Percentiles rank a stretch among this genome's conserved stretches.
Conservation (phyloP, 2,113 vertebrate species). For the Protomyctophum bolini region DNA sequence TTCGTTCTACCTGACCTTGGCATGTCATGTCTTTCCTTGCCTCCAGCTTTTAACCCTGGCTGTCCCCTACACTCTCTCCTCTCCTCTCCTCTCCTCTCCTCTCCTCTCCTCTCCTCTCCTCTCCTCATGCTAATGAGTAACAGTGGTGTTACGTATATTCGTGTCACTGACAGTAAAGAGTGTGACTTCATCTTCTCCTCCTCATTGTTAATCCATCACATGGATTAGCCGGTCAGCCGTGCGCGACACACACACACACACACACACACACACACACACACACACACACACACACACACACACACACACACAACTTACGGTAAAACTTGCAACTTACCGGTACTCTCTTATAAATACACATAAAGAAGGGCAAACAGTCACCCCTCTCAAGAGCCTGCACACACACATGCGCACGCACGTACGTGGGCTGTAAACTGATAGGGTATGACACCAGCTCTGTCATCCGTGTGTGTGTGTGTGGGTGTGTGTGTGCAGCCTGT, state of each 20-base stretch:
- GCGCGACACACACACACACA: constrained; percentile 2
- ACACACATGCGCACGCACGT: too few species aligned
- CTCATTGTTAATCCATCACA: constrained; percentile 52
- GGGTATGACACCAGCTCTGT: background rate
- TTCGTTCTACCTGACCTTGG: background rate
- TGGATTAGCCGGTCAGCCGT: constrained; percentile 34
- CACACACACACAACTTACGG: background rate
- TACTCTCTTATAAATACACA: too few species aligned
- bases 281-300: constrained; percentile 1
- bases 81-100: background rate
- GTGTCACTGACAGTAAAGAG: constrained; percentile 12
- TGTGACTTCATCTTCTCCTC: constrained; percentile 20
- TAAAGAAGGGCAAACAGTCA: too few species aligned
- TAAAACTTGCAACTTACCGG: too few species aligned
- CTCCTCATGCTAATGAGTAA: constrained; percentile 35
- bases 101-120: constrained; percentile 9
- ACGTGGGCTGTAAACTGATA: too few species aligned
- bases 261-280: constrained; percentile 2
- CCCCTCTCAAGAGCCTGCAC: too few species aligned
- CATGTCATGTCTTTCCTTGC: background rate
- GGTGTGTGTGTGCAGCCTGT: background rate
- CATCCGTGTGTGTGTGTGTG: background rate
- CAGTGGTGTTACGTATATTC: too few species aligned
- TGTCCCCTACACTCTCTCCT: background rate
- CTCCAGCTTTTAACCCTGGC: background rate